Evolutionary conservation across 2,888 invertebrate species (phyloP).

Genomic region (Pharmacophagus antenor): DNA sequence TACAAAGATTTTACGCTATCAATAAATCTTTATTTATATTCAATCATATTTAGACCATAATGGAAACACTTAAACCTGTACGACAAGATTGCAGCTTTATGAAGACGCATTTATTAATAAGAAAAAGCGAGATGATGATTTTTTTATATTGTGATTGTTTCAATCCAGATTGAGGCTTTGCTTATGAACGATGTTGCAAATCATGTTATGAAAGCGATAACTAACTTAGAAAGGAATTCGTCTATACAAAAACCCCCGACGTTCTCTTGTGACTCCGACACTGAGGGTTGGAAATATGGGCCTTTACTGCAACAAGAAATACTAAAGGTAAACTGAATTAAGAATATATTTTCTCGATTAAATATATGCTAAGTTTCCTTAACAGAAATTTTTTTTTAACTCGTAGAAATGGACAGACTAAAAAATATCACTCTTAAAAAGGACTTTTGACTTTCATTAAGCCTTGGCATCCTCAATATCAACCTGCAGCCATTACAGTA

Average conservation of each 20-base stretch:
- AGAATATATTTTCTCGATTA: too few species aligned
- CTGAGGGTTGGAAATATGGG: constrained; percentile 56
- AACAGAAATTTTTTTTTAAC: too few species aligned
- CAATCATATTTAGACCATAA: too few species aligned
- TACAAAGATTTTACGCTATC: too few species aligned
- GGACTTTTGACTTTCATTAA: too few species aligned
- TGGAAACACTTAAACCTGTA: too few species aligned
- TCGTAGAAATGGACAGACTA: too few species aligned
- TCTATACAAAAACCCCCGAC: constrained; percentile 39
- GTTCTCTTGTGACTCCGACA: constrained; percentile 48
- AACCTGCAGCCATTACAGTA: too few species aligned
- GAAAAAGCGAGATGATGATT: background rate
- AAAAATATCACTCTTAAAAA: too few species aligned
- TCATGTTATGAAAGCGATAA: constrained; percentile 57
- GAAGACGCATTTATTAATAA: background rate
- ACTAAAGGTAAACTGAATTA: constrained; percentile 50
- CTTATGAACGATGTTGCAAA: constrained; percentile 68
- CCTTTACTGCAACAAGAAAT: constrained; percentile 57
- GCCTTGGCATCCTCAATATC: too few species aligned
- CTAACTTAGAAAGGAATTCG: constrained; percentile 39
- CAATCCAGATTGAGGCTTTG: constrained; percentile 56
- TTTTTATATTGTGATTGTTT: background rate
- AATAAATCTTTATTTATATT: too few species aligned
- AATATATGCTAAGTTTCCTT: too few species aligned
- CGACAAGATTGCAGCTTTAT: background rate